These are phyloP conservation scores for Hololepta plana DNA, from an alignment of 2,888 invertebrate species.

Conservation along the genomic window DNA sequence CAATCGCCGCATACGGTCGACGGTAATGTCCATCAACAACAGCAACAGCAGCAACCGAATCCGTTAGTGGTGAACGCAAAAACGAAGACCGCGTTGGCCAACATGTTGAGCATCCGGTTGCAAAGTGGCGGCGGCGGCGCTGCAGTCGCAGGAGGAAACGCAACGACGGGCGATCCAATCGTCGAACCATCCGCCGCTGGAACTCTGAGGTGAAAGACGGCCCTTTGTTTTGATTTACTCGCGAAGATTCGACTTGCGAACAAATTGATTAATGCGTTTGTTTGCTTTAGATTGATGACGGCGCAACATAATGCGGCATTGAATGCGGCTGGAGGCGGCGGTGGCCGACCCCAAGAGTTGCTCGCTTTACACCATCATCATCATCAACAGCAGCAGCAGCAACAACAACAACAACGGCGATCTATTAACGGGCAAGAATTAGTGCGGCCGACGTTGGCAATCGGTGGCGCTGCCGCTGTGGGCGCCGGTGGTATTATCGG, in stretches of 20 bases:
- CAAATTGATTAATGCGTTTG: constrained; percentile 3
- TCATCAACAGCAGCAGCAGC: constrained; percentile 1
- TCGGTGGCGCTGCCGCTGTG: no score
- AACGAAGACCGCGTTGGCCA: constrained; percentile 88
- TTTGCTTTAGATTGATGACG: constrained; percentile 51
- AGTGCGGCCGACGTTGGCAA: no score
- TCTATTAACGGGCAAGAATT: no score
- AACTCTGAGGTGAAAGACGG: constrained; percentile 30
- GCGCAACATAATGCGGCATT: constrained; percentile 57
- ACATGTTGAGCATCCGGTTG: constrained; percentile 75
- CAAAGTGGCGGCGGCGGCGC: constrained; percentile 37
- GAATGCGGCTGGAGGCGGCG: constrained; percentile 28
- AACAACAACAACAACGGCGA: no score
- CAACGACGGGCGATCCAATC: constrained; percentile 17
- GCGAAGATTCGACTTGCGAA: constrained; percentile 1
- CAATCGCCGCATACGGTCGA: constrained; percentile 6
- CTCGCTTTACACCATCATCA: neutral
- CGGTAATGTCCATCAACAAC: constrained; percentile 3
- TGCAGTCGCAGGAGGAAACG: constrained; percentile 21
- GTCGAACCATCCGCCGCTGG: constrained; percentile 47
- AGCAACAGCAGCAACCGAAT: constrained; percentile 20
- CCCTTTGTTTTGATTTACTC: constrained; percentile 1
- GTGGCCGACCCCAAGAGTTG: constrained; percentile 16
- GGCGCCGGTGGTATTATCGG: neutral
- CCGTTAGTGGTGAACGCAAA: constrained; percentile 63